Evolutionary conservation across 1,140 invertebrate genomes (phyloP).

Genomic region (Heliconius nattereri): DNA sequence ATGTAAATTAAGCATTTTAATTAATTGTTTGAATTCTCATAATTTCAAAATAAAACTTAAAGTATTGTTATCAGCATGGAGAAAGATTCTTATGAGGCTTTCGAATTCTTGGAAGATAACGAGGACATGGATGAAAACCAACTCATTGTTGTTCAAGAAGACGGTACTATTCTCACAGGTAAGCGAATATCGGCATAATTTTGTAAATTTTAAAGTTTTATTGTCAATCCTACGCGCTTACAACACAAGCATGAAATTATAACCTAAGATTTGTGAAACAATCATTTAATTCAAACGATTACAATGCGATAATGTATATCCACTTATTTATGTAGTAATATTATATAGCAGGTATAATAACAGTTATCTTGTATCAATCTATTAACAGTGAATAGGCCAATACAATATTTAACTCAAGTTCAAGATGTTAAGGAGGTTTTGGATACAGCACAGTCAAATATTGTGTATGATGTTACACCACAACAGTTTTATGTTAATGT

Average conservation of each 20-base stretch:
- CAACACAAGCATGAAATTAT: not conserved
- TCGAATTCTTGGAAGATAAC: constrained; percentile 56
- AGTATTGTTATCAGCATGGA: constrained; percentile 50
- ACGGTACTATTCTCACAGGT: constrained; percentile 60
- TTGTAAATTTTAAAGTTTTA: not conserved
- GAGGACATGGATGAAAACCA: constrained; percentile 48
- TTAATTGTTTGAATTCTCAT: constrained; percentile 12
- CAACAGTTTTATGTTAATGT: constrained; percentile 66
- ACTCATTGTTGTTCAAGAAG: constrained; percentile 67
- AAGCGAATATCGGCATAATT: constrained; percentile 20
- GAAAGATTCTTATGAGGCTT: constrained; percentile 60
- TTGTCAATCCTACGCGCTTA: not conserved
- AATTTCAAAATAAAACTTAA: not conserved
- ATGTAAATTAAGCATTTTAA: constrained; percentile 14
- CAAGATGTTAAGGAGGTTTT: constrained; percentile 53
- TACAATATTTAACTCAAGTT: constrained; percentile 63
- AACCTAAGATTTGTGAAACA: not conserved
- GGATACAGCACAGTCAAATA: constrained; percentile 48
- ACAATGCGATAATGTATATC: not conserved
- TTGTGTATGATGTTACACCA: constrained; percentile 57
- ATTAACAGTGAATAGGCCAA: constrained; percentile 59
- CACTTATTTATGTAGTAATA: not conserved
- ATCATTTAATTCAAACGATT: not conserved
- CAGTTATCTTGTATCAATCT: not conserved
- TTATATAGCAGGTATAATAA: not conserved